Percentiles rank a stretch among this genome's conserved stretches.
Evolutionary conservation across 2,888 invertebrate species (phyloP).

Genomic region (Scelioninae gen. 2): DNA sequence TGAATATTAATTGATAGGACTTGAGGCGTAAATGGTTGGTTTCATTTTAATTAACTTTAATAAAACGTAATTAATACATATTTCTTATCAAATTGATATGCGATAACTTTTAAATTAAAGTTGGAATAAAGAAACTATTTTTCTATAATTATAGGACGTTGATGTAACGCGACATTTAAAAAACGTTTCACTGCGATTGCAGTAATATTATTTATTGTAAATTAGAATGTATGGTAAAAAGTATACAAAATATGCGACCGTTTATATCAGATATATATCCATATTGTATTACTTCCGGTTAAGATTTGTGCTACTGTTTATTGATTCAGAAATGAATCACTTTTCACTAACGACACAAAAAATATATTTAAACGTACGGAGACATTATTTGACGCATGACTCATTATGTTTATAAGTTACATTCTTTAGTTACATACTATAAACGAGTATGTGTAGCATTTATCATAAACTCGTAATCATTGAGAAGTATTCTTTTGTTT

Average conservation of each 20-base stretch:
- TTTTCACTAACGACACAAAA: slow-evolving; percentile 10
- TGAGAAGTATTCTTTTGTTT: not conserved
- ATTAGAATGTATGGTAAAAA: no score
- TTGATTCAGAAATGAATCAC: slow-evolving; percentile 28
- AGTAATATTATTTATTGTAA: no score
- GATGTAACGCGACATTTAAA: no score
- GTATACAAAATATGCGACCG: not conserved
- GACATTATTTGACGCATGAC: slow-evolving; percentile 9
- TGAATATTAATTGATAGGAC: no score
- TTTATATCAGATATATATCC: not conserved
- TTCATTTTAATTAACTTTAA: no score
- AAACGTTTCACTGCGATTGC: no score
- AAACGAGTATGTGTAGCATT: not conserved
- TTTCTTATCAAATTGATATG: no score
- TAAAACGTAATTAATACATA: no score
- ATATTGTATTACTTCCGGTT: slow-evolving; percentile 24
- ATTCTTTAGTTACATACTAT: not conserved
- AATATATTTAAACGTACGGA: slow-evolving; percentile 9
- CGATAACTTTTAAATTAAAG: no score
- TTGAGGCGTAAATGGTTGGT: no score
- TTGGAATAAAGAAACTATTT: no score
- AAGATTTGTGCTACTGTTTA: slow-evolving; percentile 21
- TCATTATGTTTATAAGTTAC: slow-evolving; percentile 24
- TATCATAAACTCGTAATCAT: not conserved
- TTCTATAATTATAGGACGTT: no score